Conservation (phyloP, 2,888 invertebrate species). For the Apamea sordens region DNA sequence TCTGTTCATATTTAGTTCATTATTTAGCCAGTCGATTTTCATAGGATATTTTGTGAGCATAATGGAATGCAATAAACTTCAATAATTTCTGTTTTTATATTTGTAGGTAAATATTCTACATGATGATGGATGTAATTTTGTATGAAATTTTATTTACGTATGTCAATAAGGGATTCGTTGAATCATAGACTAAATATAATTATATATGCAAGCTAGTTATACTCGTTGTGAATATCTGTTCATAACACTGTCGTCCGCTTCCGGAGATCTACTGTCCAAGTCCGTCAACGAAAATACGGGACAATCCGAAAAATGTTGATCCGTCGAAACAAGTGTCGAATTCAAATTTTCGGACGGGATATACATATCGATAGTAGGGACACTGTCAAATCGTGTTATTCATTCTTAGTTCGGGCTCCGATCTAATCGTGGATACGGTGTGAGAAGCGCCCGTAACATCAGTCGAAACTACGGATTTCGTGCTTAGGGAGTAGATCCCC, state of each 20-base stretch:
- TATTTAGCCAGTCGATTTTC: conserved; percentile 51
- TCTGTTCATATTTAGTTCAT: conserved; percentile 37
- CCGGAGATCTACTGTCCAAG: neutral
- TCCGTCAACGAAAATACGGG: neutral
- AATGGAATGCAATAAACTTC: conserved; percentile 57
- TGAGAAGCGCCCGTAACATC: neutral
- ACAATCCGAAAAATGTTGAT: neutral
- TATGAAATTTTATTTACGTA: conserved; percentile 64
- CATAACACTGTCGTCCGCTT: conserved; percentile 20
- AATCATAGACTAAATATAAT: conserved; percentile 51
- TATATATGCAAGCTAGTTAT: conserved; percentile 40
- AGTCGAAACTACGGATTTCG: neutral
- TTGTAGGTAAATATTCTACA: conserved; percentile 60
- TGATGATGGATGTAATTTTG: conserved; percentile 62
- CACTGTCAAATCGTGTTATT: neutral
- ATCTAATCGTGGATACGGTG: neutral
- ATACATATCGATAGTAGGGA: neutral
- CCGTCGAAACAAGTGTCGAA: neutral
- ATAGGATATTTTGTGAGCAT: conserved; percentile 58
- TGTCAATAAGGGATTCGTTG: conserved; percentile 54
- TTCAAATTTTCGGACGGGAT: neutral
- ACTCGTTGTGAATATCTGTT: conserved; percentile 43
- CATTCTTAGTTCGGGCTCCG: neutral
- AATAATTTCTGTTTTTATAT: conserved; percentile 63
- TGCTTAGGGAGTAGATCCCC: neutral